Percentiles rank a stretch among this genome's conserved stretches.
Conservation (phyloP, 2,797 vertebrate species). For the Hyperoplus lanceolatus region DNA sequence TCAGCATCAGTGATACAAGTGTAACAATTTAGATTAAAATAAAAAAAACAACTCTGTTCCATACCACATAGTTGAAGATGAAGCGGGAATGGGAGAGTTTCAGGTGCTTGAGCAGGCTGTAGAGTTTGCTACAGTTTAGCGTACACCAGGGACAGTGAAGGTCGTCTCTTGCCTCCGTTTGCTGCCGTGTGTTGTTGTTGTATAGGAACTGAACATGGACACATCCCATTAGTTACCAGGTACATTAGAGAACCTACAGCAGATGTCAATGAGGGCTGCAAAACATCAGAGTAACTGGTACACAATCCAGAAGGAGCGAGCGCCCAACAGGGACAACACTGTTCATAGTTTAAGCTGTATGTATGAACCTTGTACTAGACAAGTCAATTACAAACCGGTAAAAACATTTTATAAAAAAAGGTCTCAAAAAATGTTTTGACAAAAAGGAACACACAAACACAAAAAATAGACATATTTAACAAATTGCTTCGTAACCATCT, state of each 20-base stretch:
- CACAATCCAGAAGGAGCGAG: not conserved
- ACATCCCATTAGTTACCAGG: conserved; percentile 24
- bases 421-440: conserved; percentile 4
- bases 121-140: conserved; percentile 97
- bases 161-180: conserved; percentile 97
- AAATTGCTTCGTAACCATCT: conserved; percentile 29
- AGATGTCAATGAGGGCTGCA: conserved; percentile 11
- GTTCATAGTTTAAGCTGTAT: not conserved
- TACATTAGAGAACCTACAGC: not conserved
- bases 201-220: conserved; percentile 91
- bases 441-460: conserved; percentile 3
- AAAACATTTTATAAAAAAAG: too few species aligned
- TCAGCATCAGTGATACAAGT: not conserved
- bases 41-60: conserved; percentile 33
- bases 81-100: conserved; percentile 99
- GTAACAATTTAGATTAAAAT: not conserved
- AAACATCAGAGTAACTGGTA: conserved; percentile 22
- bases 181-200: conserved; percentile 98
- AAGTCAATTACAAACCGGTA: not conserved
- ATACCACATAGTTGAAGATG: conserved; percentile 99
- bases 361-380: not conserved
- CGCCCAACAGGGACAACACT: not conserved
- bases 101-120: conserved; percentile 98
- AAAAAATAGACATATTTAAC: conserved; percentile 3
- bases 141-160: conserved; percentile 99